Base-by-base conservation (phyloP, 1,140 invertebrate species). In the Elymnias hypermnestra region DNA sequence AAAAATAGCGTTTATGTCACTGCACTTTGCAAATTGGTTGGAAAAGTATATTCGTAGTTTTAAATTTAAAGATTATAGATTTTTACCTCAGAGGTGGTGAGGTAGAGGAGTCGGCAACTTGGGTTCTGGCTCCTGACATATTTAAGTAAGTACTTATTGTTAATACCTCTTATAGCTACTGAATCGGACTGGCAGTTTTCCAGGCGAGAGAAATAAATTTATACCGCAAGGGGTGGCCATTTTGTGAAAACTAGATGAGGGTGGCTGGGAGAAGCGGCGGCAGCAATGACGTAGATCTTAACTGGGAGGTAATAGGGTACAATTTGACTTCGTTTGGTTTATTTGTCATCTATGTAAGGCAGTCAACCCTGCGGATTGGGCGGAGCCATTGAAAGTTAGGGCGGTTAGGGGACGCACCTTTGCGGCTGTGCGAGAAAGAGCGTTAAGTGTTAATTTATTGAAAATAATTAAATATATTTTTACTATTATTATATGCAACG, bases 41-140 rank as follows among this genome's bases (percentile, higher is more conserved):
- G n/a, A n/a, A n/a, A n/a, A n/a, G n/a, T n/a, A n/a, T n/a, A n/a
- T n/a, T n/a, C n/a, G n/a, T n/a, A n/a, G n/a, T n/a, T n/a, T n/a
- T n/a, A n/a, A n/a, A n/a, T n/a, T n/a, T n/a, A n/a, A n/a, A n/a
- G n/a, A n/a, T n/a, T n/a, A n/a, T n/a, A n/a, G n/a, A n/a, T 33
- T 15, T 18, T 51, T 62, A 83, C 79, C 60, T 79, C 6, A 81
- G 41, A 7, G 79, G 69, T 2, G 79, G 79, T 9, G 79, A 79
- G 0, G 79, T 79, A 1, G 78, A 83, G 0, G 78, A 83, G 35
- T 83, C 79, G 0, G 76, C 76, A 2, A 83, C 56, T 42, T 83
- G 79, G 0, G 72, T 78, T 42, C 76, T 69, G 5, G 71, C 57
- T 22, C 65, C 67, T 17, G 79, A 77, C 79, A 83, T 83, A 15